Conservation (phyloP, 2,888 invertebrate species). For the Brachylomia viminalis region DNA sequence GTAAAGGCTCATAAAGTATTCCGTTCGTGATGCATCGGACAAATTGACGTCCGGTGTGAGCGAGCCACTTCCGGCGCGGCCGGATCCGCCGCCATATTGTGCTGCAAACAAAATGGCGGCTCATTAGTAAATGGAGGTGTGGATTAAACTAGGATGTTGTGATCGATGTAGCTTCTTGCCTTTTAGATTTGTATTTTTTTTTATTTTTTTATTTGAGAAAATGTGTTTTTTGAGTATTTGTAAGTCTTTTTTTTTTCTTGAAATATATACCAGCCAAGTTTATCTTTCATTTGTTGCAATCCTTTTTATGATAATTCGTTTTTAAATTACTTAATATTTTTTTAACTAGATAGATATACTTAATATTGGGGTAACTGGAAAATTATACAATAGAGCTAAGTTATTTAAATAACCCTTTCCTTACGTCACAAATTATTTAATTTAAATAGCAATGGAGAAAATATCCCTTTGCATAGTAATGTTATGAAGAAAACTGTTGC, state of each 20-base stretch:
- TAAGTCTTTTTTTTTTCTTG: too few relatives aligned
- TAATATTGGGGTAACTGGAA: too few relatives aligned
- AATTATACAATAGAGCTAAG: too few relatives aligned
- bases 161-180: background rate
- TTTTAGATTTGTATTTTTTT: background rate
- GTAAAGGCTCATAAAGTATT: constrained; percentile 67
- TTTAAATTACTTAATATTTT: too few relatives aligned
- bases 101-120: constrained; percentile 65
- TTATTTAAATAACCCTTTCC: background rate
- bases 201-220: too few relatives aligned
- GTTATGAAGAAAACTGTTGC: background rate
- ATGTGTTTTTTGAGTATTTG: too few relatives aligned
- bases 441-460: background rate
- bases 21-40: constrained; percentile 64
- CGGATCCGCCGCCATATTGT: constrained; percentile 76
- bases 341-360: too few relatives aligned
- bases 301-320: too few relatives aligned
- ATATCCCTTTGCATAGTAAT: background rate
- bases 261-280: too few relatives aligned
- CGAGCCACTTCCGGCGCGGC: constrained; percentile 69
- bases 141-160: constrained; percentile 33
- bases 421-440: background rate
- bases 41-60: constrained; percentile 77
- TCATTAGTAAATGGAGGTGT: constrained; percentile 59
- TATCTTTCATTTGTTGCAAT: too few relatives aligned